A percentile compares a stretch with the other conserved stretches of the same genome.
phyloP scores from a whole-genome alignment of 1,140 invertebrate species.

The Bombus pyrosoma region DNA sequence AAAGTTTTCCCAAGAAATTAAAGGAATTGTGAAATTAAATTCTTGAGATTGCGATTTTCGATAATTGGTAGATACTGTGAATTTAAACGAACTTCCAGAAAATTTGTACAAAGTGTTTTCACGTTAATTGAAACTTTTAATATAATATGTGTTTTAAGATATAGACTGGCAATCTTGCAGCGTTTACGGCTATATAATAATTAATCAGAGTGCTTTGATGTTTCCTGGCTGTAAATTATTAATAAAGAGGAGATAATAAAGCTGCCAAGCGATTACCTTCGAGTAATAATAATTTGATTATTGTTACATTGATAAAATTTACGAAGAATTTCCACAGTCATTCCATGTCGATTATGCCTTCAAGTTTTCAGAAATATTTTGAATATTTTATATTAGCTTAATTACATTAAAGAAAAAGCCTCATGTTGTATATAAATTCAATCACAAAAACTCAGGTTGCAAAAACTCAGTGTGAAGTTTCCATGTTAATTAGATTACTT shows the following conservation, averaged over 20 bases:
- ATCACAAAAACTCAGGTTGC: neutral
- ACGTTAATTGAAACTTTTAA: neutral
- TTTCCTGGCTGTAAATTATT: neutral
- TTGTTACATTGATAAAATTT: neutral
- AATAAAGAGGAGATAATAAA: neutral
- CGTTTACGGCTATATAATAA: constrained; percentile 16
- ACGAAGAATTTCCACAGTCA: neutral
- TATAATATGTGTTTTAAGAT: neutral
- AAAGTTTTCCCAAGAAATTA: neutral
- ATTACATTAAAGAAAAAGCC: neutral
- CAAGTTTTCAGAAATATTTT: neutral
- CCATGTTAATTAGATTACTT: neutral
- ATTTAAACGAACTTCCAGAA: neutral
- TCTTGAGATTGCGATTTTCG: neutral
- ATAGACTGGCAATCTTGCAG: neutral
- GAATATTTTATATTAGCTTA: too few species aligned
- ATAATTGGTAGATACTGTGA: neutral
- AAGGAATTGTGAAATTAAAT: neutral
- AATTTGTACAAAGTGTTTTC: too few species aligned
- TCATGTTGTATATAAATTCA: neutral
- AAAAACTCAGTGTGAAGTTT: neutral
- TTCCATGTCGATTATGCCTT: neutral
- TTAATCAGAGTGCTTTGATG: constrained; percentile 1
- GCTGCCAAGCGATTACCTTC: neutral
- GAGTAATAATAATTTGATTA: neutral